Conservation (phyloP, 2,888 invertebrate genomes). For the Merodon equestris region DNA sequence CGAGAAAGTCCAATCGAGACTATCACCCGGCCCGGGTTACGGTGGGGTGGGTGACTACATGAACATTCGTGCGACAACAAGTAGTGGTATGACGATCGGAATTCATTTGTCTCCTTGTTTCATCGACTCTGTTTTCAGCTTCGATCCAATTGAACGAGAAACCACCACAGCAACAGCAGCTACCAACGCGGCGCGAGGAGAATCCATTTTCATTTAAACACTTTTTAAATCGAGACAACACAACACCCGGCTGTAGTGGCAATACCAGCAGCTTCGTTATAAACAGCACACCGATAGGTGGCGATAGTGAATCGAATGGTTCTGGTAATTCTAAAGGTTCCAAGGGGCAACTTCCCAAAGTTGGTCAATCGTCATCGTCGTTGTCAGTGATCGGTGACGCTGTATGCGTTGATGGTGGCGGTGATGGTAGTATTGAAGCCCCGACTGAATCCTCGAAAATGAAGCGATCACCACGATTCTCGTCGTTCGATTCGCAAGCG, state of each 20-base stretch:
- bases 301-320: constrained; percentile 34
- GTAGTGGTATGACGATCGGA: constrained; percentile 49
- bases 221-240: constrained; percentile 85
- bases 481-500: constrained; percentile 79
- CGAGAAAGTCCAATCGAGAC: constrained; percentile 47
- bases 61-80: constrained; percentile 71
- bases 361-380: constrained; percentile 79
- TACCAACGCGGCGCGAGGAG: constrained; percentile 73
- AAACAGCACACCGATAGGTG: constrained; percentile 41
- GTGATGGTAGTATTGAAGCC: constrained; percentile 57
- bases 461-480: constrained; percentile 78
- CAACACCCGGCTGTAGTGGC: constrained; percentile 70
- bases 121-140: no score
- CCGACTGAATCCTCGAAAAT: constrained; percentile 73
- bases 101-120: neutral
- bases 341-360: constrained; percentile 89
- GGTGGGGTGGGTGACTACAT: constrained; percentile 72
- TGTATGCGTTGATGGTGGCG: constrained; percentile 35
- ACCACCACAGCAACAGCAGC: neutral
- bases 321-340: constrained; percentile 72
- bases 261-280: constrained; percentile 57
- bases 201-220: constrained; percentile 92
- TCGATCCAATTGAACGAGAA: no score
- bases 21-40: constrained; percentile 1
- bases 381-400: constrained; percentile 71